phyloP scores from a whole-genome alignment of 2,888 invertebrate species.

The Zygothrica quintamaculata region DNA sequence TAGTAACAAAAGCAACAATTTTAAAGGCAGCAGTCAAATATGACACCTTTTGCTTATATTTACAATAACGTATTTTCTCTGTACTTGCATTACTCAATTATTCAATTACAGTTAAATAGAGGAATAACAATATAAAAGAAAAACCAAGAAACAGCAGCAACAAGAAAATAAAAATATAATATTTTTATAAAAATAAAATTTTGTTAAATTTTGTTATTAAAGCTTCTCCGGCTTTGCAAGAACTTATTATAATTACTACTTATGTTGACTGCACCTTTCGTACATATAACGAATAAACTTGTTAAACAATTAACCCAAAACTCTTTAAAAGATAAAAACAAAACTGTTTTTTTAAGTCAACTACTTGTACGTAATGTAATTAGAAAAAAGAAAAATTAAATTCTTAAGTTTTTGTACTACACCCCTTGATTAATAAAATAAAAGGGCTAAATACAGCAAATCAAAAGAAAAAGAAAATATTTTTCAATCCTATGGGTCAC shows the following conservation, averaged over 20 bases:
- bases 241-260: too few species aligned
- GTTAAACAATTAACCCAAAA: constrained; percentile 44
- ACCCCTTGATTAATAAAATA: constrained; percentile 64
- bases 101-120: too few species aligned
- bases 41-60: constrained; percentile 55
- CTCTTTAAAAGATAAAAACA: constrained; percentile 33
- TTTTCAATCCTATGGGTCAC: neutral
- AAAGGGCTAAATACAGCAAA: constrained; percentile 59
- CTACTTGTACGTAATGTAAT: constrained; percentile 24
- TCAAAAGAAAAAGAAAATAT: constrained; percentile 26
- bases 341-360: constrained; percentile 29
- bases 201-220: too few species aligned
- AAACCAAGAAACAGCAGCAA: too few species aligned
- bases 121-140: too few species aligned
- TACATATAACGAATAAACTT: constrained; percentile 11
- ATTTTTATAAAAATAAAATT: too few species aligned
- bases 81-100: too few species aligned
- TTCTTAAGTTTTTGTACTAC: constrained; percentile 66
- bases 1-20: neutral
- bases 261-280: too few species aligned
- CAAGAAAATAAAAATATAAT: too few species aligned
- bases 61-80: constrained; percentile 41
- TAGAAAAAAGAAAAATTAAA: constrained; percentile 29
- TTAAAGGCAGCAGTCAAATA: constrained; percentile 50
- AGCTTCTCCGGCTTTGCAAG: too few species aligned